Percentiles rank a stretch among this genome's conserved stretches.
phyloP scores from a whole-genome alignment of 2,113 vertebrate genomes.

The Takifugu flavidus region DNA sequence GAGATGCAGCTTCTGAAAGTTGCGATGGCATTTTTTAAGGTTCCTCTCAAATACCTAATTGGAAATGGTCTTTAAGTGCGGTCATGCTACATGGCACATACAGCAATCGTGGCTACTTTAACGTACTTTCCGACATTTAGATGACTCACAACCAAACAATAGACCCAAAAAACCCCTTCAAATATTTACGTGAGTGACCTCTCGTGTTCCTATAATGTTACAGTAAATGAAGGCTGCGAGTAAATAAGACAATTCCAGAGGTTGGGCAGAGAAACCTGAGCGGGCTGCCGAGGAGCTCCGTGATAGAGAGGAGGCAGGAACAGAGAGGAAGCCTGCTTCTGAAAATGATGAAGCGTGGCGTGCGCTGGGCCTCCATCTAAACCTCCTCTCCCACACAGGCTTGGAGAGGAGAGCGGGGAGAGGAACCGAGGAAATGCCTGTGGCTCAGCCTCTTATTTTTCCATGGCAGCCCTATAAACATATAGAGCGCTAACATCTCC shows the following conservation, averaged over 20 bases:
- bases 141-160: background rate
- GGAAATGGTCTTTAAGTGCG: too few species aligned
- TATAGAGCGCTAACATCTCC: background rate
- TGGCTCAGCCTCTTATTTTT: background rate
- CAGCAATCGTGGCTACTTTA: too few species aligned
- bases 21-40: too few species aligned
- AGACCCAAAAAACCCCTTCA: background rate
- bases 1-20: too few species aligned
- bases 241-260: background rate
- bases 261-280: background rate
- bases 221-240: background rate
- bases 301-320: background rate
- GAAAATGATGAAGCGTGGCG: background rate
- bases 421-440: background rate
- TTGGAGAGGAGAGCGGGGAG: background rate
- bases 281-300: background rate
- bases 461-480: background rate
- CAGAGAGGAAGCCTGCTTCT: background rate
- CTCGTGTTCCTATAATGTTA: too few species aligned
- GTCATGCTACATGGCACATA: too few species aligned
- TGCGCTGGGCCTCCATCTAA: too few species aligned
- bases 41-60: too few species aligned
- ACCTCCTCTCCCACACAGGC: background rate
- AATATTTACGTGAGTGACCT: background rate
- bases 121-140: too few species aligned